A percentile compares a stretch with the other conserved stretches of the same genome.
These are phyloP conservation scores for Acleris emargana DNA, from an alignment of 2,888 invertebrate genomes.

Conservation along the genomic window DNA sequence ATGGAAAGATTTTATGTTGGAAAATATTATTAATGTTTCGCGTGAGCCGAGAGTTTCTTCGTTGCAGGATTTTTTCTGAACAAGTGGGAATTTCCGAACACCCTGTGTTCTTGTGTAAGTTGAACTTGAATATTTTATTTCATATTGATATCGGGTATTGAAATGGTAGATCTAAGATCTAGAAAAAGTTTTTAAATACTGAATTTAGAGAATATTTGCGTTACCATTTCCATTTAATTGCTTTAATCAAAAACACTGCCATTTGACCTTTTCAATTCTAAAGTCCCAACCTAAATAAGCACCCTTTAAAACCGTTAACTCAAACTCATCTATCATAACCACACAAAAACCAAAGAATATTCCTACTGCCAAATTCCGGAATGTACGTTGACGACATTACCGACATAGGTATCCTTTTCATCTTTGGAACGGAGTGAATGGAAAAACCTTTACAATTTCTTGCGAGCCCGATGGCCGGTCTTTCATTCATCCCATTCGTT, in stretches of 20 bases:
- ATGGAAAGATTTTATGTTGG: slow-evolving; percentile 9
- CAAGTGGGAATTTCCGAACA: no score
- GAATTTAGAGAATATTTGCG: no score
- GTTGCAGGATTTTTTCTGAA: neutral
- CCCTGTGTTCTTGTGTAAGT: no score
- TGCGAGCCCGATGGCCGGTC: slow-evolving; percentile 43
- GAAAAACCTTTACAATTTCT: slow-evolving; percentile 61
- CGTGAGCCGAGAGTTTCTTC: neutral
- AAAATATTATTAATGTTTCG: slow-evolving; percentile 15
- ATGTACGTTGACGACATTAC: slow-evolving; percentile 18
- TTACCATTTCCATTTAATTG: no score
- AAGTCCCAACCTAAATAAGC: no score
- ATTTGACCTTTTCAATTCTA: no score
- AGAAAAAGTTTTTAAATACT: no score
- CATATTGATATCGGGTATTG: no score
- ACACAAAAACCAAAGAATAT: neutral
- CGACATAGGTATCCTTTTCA: slow-evolving; percentile 31
- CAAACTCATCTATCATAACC: neutral
- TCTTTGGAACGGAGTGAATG: slow-evolving; percentile 47
- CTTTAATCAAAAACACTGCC: no score
- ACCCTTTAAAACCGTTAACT: neutral
- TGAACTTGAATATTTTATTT: no score
- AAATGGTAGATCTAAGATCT: no score
- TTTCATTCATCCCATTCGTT: slow-evolving; percentile 53
- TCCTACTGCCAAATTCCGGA: neutral